Percentiles rank a stretch among this genome's conserved stretches.
These are phyloP conservation scores for Parauchenoglanis ngamensis DNA, from an alignment of 2,797 vertebrate genomes.

Conservation along the genomic window DNA sequence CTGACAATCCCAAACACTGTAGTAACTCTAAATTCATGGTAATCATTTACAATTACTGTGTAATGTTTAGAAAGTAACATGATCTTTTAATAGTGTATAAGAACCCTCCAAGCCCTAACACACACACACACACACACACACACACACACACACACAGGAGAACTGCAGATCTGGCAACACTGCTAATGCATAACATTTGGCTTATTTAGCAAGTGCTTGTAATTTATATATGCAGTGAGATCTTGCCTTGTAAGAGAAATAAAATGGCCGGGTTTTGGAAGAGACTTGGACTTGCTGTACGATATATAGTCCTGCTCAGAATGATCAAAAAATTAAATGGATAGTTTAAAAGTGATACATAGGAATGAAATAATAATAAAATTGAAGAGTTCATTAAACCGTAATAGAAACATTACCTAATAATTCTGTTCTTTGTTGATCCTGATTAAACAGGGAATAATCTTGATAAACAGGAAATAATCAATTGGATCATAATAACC, in stretches of 20 bases:
- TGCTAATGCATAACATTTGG: neutral
- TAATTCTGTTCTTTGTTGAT: too few relatives aligned
- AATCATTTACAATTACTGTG: too few relatives aligned
- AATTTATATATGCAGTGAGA: neutral
- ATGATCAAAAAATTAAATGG: neutral
- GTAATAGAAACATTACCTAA: neutral
- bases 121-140: too few relatives aligned
- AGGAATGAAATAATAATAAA: too few relatives aligned
- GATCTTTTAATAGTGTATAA: neutral
- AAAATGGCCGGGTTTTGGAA: neutral
- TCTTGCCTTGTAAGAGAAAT: neutral
- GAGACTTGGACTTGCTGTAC: neutral
- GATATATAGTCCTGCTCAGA: neutral
- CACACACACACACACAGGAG: neutral
- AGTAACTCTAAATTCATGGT: neutral
- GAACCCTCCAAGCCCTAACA: neutral
- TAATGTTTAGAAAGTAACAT: neutral
- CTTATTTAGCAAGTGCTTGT: neutral
- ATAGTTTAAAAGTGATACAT: neutral
- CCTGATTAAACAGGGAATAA: too few relatives aligned
- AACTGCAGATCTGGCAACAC: neutral
- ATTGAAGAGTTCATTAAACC: neutral
- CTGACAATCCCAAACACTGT: neutral
- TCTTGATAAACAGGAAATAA: neutral
- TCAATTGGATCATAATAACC: neutral